Conservation (phyloP, 2,888 invertebrate species). For the Spodoptera picta region DNA sequence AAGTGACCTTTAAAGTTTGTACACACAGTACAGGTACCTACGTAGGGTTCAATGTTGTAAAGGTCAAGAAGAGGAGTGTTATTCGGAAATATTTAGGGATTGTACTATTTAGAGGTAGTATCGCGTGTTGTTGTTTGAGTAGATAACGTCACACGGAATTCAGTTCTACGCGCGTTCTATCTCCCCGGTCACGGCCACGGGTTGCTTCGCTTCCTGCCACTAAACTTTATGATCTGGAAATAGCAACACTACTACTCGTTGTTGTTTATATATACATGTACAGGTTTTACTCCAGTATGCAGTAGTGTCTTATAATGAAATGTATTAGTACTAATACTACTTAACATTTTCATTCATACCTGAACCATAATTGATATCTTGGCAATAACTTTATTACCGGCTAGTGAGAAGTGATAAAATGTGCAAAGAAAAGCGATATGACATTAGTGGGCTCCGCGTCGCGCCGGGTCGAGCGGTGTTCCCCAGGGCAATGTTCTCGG, state of each 20-base stretch:
- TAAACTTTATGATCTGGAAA: constrained; percentile 65
- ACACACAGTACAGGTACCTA: constrained; percentile 4
- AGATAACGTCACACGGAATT: constrained; percentile 17
- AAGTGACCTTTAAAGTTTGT: constrained; percentile 22
- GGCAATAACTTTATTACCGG: constrained; percentile 23
- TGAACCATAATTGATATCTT: no score
- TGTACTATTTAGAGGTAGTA: constrained; percentile 16
- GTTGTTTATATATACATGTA: constrained; percentile 33
- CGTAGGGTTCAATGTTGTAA: constrained; percentile 21
- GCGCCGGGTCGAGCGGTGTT: constrained; percentile 36
- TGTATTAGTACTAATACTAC: no score
- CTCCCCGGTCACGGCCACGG: constrained; percentile 15
- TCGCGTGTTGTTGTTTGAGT: constrained; percentile 16
- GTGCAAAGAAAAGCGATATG: constrained; percentile 44
- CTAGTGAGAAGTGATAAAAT: constrained; percentile 51
- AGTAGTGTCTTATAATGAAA: constrained; percentile 17
- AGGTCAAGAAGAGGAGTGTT: constrained; percentile 31
- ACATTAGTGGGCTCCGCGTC: constrained; percentile 40
- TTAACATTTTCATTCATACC: no score
- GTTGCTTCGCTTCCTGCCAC: constrained; percentile 48
- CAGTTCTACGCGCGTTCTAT: constrained; percentile 18
- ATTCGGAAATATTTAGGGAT: constrained; percentile 28
- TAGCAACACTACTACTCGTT: constrained; percentile 50
- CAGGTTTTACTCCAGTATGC: constrained; percentile 37
- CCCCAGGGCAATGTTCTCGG: constrained; percentile 61